These are phyloP conservation scores for Dendroctonus valens DNA, from an alignment of 1,140 invertebrate species.

Conservation along the genomic window DNA sequence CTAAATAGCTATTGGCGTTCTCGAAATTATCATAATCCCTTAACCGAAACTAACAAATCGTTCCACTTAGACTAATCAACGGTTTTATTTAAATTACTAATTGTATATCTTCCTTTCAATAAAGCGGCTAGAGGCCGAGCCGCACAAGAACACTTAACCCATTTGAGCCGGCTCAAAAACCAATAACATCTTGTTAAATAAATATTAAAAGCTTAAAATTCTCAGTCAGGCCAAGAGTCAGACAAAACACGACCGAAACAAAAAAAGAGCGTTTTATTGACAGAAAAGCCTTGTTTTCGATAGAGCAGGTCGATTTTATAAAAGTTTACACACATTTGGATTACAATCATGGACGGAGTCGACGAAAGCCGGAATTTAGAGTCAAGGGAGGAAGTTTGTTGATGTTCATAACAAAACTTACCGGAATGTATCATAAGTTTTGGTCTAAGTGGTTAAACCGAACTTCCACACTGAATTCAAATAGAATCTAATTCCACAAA, in stretches of 20 bases:
- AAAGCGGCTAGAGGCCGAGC: conserved; percentile 4
- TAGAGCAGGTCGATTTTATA: conserved; percentile 19
- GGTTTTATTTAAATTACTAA: no score
- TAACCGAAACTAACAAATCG: no score
- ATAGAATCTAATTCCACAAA: no score
- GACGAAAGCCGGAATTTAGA: neutral
- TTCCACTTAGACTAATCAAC: no score
- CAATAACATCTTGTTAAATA: conserved; percentile 18
- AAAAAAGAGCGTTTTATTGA: conserved; percentile 17
- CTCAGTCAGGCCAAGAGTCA: conserved; percentile 5
- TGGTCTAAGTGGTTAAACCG: no score
- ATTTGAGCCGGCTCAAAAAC: conserved; percentile 13
- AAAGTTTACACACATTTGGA: conserved; percentile 9
- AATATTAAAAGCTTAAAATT: conserved; percentile 13
- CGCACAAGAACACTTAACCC: conserved; percentile 11
- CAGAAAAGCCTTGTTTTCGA: conserved; percentile 20
- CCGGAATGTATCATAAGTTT: no score
- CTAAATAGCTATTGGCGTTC: no score
- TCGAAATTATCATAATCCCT: no score
- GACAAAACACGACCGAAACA: conserved; percentile 18
- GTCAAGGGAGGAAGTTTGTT: no score
- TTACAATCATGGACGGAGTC: conserved; percentile 9
- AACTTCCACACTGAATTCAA: no score
- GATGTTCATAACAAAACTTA: no score
- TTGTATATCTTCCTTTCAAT: neutral